Base-by-base conservation (phyloP, 2,888 invertebrate species). In the Drosophila gaucha region DNA sequence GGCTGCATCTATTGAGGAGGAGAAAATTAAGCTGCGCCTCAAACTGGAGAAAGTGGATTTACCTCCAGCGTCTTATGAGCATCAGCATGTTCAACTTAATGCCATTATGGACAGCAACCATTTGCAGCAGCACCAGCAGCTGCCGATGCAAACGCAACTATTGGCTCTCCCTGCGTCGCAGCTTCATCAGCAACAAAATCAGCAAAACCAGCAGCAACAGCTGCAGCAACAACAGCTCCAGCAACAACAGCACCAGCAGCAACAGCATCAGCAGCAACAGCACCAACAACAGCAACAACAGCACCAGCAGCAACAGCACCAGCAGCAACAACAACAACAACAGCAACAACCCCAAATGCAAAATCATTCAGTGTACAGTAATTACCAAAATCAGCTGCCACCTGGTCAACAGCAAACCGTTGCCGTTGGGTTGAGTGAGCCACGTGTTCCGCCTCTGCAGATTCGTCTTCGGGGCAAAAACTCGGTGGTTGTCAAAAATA, bases 361-460 rank as follows among this genome's bases (percentile, higher is more conserved):
- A 8, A 73, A 59, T 30, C 63, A 67, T 43, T 67, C 84, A 0
- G 64, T 80, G 2, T 80, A 70, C 36, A 67, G 39, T 26, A 80
- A 60, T 52, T 60, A 74, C 30, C 74, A 74, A 36, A 74, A 69
- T 14, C 74, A 41, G 14, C 68, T 70, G 16, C 70, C 67, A 39
- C 14, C 24, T n/a, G 65, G 41, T 6, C 55, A 31, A 49, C 76
- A 16, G 51, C 78, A 50, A 63, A 12, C 64, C 49, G 35, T 46
- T 51, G 65, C 73, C 5, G 72, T 63, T 14, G 80, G 85, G 6
- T 78, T 89, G 2, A 96, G 96, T 67, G 96, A 96, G 83, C 94
- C 96, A 6, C 93, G 97, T 56, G 97, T 97, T 44, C 97, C 97
- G 8, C 97, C 97, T 1, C 92, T 97, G 66, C 97, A 97, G 90